phyloP scores from a whole-genome alignment of 1,140 invertebrate genomes.

The Araneus ventricosus region DNA sequence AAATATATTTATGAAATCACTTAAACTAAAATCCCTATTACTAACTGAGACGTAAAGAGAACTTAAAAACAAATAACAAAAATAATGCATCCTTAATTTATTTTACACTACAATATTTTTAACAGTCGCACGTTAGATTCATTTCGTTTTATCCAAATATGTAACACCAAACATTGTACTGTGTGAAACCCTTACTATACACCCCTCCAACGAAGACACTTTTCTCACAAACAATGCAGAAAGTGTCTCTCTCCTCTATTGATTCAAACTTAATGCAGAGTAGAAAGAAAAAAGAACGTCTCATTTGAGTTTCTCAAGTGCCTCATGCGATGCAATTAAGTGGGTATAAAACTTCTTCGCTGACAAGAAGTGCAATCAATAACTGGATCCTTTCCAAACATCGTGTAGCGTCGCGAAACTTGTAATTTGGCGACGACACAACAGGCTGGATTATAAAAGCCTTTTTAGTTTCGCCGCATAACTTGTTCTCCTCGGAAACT shows the following conservation, averaged over 20 bases:
- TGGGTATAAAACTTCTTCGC: background rate
- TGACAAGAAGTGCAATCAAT: slow-evolving; percentile 28
- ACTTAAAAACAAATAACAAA: no score
- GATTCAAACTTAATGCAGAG: background rate
- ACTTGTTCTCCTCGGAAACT: background rate
- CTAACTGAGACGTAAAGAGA: no score
- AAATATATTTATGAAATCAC: no score
- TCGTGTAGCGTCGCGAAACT: background rate
- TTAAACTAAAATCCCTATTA: no score
- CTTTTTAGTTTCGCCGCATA: background rate
- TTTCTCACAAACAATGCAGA: background rate
- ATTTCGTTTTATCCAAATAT: no score
- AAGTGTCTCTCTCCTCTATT: background rate
- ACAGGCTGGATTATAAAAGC: background rate
- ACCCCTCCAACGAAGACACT: background rate
- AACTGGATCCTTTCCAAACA: slow-evolving; percentile 39
- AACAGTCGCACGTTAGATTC: no score
- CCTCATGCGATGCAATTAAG: slow-evolving; percentile 16
- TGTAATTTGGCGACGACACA: background rate
- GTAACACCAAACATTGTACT: no score
- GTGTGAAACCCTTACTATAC: background rate
- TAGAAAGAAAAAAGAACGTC: background rate
- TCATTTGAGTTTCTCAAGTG: background rate
- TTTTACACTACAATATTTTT: no score
- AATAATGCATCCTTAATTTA: no score